Base-by-base conservation (phyloP, 2,888 invertebrate species). In the Melieria crassipennis region DNA sequence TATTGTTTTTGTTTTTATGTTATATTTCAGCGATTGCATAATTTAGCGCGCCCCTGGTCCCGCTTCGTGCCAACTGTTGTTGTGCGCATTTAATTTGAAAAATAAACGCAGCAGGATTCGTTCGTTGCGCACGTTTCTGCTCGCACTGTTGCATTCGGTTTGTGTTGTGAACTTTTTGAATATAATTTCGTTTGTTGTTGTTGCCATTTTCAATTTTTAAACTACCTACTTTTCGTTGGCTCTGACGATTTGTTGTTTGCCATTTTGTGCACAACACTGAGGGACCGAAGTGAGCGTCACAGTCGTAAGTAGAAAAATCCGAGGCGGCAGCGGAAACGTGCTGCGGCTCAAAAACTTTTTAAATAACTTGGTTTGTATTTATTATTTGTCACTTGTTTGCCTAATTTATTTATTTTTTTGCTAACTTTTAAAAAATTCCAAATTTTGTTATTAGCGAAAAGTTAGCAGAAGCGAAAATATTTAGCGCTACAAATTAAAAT, bases 291-390 rank as follows among this genome's bases (percentile, higher is more conserved):
- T 30, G 30, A 30, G 30, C 30, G 30, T 11, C 43, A 45, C 45
- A 61, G 50, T 67, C 61, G 10, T 67, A 9, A 60, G 67, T 61
- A 52, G 13, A 16, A 58, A 60, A 67, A 60, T n/a, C 30, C 30
- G 3, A 30, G 2, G 30, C 30, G 30, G 30, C 30, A 30, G 30
- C 30, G 30, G 30, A 30, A 30, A 30, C 30, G 30, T 30, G 30
- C 30, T 30, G 43, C 48, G 58, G 48, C 45, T 48, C 11, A 58
- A 52, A 61, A 67, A 67, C 43, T 67, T 67, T 67, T 60, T 52
- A 61, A 67, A 61, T 58, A 61, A 67, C 60, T 67, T 67, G 60
- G 42, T 52, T 11, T 52, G 7, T 67, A 58, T 61, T 67, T 67
- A 52, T 7, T 45, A 4, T 67, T 67, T 67, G 67, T 50, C 67